phyloP scores from a whole-genome alignment of 2,888 invertebrate genomes.

The Diadegma fenestrale region DNA sequence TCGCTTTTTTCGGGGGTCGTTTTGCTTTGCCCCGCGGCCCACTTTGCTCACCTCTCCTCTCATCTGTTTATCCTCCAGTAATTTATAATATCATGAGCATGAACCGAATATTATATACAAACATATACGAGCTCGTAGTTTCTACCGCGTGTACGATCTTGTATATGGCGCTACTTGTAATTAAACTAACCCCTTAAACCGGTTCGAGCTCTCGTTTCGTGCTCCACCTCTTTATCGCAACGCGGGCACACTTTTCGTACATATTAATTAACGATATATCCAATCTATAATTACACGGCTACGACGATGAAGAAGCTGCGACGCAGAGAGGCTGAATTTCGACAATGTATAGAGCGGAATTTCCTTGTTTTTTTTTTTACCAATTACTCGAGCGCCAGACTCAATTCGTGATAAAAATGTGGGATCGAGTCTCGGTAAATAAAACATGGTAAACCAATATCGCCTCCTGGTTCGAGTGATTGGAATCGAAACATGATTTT shows the following conservation, averaged over 20 bases:
- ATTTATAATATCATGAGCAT: constrained; percentile 27
- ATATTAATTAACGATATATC: constrained; percentile 60
- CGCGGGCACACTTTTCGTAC: constrained; percentile 51
- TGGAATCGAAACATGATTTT: not conserved
- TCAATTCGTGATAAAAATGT: not conserved
- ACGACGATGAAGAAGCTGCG: not conserved
- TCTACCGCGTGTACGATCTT: constrained; percentile 36
- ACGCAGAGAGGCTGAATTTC: not conserved
- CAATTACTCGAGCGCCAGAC: not conserved
- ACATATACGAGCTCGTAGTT: constrained; percentile 17
- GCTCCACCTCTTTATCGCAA: constrained; percentile 52
- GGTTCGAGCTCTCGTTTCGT: constrained; percentile 42
- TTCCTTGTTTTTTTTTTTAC: not conserved
- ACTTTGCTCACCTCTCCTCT: too few species aligned
- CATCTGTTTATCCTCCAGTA: constrained; percentile 20
- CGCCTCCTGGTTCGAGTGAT: not conserved
- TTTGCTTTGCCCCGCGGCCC: too few species aligned
- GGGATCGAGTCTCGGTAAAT: not conserved
- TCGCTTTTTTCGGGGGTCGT: too few species aligned
- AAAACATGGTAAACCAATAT: not conserved
- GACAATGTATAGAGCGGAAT: not conserved
- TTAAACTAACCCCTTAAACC: constrained; percentile 64
- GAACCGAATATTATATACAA: constrained; percentile 3
- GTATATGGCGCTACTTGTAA: constrained; percentile 62
- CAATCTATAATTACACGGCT: constrained; percentile 58